These are phyloP conservation scores for Bacillus rossius DNA, from an alignment of 1,140 invertebrate species.

Conservation along the genomic window DNA sequence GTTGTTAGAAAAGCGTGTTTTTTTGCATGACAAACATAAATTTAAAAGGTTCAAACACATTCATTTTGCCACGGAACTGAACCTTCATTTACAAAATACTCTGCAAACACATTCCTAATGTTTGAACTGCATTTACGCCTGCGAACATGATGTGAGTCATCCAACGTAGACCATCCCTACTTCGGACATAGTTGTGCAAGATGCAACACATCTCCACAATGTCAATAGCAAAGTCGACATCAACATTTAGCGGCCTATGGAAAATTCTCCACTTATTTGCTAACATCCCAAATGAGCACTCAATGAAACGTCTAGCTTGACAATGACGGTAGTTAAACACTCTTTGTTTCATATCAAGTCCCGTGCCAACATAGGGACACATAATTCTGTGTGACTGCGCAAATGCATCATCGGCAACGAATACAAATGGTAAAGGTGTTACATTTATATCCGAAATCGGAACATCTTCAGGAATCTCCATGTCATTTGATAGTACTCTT, in stretches of 20 bases:
- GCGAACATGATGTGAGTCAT: background rate
- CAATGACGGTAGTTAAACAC: conserved; percentile 43
- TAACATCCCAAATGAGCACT: conserved; percentile 45
- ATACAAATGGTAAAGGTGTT: conserved; percentile 28
- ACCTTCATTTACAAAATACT: conserved; percentile 19
- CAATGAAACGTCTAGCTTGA: conserved; percentile 38
- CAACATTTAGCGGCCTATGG: conserved; percentile 30
- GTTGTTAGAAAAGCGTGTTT: too few species aligned
- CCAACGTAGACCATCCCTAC: conserved; percentile 14
- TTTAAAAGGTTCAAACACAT: background rate
- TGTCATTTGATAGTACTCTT: background rate
- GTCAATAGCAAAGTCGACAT: conserved; percentile 29
- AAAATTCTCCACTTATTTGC: conserved; percentile 35
- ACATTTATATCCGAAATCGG: conserved; percentile 4
- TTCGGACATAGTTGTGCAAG: conserved; percentile 31
- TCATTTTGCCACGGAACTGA: conserved; percentile 16
- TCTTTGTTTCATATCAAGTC: conserved; percentile 22
- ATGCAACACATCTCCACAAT: conserved; percentile 27
- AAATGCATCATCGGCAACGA: conserved; percentile 46
- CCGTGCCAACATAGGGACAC: conserved; percentile 31
- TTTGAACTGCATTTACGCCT: background rate
- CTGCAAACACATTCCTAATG: conserved; percentile 14
- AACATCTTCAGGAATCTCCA: conserved; percentile 10
- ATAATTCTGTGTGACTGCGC: conserved; percentile 35
- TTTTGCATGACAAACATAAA: too few species aligned